Evolutionary conservation across 2,113 vertebrate genomes (phyloP), one percentile per base, ranked within the genome.

Genomic region (Myanophis thanlyinensis): DNA sequence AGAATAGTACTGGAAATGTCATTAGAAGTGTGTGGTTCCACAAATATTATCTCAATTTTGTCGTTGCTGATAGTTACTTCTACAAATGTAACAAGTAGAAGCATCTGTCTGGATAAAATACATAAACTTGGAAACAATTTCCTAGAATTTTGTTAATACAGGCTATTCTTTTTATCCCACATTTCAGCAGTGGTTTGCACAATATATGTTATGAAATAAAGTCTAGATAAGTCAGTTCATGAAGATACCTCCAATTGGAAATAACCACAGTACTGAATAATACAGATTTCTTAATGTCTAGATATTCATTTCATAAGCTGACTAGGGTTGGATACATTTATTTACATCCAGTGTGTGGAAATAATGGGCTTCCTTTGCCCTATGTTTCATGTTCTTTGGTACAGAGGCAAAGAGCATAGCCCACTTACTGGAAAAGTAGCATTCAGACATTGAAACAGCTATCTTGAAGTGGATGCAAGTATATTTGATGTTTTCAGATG

Each of bases 321-420:
- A 89, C 13, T 47, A 49, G 46, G 56, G 40, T 13, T 59, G 44
- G 30, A 46, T 89, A 85, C 44, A 88, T 90, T 94, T 94, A 62
- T 56, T 88, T 48, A 35, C 73, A 35, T 54, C 94, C 89, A 96
- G 89, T 56, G 91, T 53, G 92, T 53, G 88, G 93, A 80, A 80
- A 5, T 40, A 80, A 18, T n/a, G 11, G 59, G 30, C 10, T n/a
- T n/a, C 11, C 30, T 80, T 80, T 80, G n/a, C 67, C 35, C 67
- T 40, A 20, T 7, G n/a, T 40, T 20, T 40, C 67, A 80, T 80
- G n/a, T 80, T 73, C 5, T 80, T 40, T 80, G n/a, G 15, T 20
- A 40, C 5, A 20, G 67, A 80, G 6, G 6, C 67, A 80, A 73
- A 80, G n/a, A 40, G 30, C n/a, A 73, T 73, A 73, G n/a, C 2